Evolutionary conservation across 1,140 invertebrate species (phyloP).

Genomic region (Eciton burchellii): DNA sequence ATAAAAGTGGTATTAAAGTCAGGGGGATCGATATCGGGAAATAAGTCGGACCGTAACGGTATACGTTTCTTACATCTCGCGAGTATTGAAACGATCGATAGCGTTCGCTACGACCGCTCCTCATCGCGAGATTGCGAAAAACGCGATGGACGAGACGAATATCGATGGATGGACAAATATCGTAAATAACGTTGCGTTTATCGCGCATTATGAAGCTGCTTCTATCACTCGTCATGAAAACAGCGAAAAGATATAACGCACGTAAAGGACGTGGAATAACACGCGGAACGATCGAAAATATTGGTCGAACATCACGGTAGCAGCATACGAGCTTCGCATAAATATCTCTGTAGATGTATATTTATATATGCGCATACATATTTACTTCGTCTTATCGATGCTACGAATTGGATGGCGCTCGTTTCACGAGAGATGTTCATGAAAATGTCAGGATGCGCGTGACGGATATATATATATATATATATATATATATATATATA

Average conservation of each 20-base stretch:
- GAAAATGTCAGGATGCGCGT: slow-evolving; percentile 53
- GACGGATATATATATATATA: no score
- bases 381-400: slow-evolving; percentile 55
- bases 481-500: no score
- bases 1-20: slow-evolving; percentile 42
- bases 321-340: slow-evolving; percentile 57
- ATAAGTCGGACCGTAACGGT: slow-evolving; percentile 4
- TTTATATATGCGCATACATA: slow-evolving; percentile 66
- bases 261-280: slow-evolving; percentile 17
- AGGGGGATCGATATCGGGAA: slow-evolving; percentile 31
- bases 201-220: slow-evolving; percentile 8
- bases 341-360: slow-evolving; percentile 68
- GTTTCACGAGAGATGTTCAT: slow-evolving; percentile 60
- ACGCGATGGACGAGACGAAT: neutral
- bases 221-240: slow-evolving; percentile 55
- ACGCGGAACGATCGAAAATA: slow-evolving; percentile 20
- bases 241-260: neutral
- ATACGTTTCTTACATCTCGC: slow-evolving; percentile 4
- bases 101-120: neutral
- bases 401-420: slow-evolving; percentile 52
- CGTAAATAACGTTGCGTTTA: neutral
- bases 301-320: slow-evolving; percentile 40
- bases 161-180: neutral
- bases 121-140: neutral
- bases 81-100: neutral